These are phyloP conservation scores for Ichneumon xanthorius DNA, from an alignment of 2,888 invertebrate species.

Conservation along the genomic window DNA sequence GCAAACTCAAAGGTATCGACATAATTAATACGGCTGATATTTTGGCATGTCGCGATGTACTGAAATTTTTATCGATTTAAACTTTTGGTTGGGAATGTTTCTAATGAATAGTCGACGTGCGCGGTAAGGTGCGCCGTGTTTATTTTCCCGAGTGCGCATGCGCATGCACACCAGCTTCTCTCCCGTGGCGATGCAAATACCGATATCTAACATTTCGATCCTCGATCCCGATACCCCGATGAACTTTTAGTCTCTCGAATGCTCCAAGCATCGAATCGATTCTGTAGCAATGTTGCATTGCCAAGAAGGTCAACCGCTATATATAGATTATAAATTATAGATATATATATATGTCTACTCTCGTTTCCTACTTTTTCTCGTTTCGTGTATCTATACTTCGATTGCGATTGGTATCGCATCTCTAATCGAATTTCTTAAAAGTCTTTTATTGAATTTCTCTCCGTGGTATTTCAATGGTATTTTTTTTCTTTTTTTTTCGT, in stretches of 20 bases:
- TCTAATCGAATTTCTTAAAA: not conserved
- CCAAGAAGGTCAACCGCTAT: conserved; percentile 21
- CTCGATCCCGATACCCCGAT: conserved; percentile 24
- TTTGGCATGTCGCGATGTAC: no score
- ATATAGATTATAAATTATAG: not conserved
- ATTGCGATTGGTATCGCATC: not conserved
- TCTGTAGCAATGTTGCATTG: conserved; percentile 8
- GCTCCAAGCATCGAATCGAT: conserved; percentile 26
- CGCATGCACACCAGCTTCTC: conserved; percentile 7
- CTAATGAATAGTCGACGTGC: not conserved
- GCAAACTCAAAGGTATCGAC: no score
- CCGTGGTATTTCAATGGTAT: conserved; percentile 21
- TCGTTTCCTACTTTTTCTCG: conserved; percentile 35
- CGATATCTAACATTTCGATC: conserved; percentile 24
- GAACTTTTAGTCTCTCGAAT: conserved; percentile 21
- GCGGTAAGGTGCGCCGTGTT: conserved; percentile 14
- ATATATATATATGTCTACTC: conserved; percentile 18
- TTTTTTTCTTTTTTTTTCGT: not conserved
- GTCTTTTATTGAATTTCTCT: conserved; percentile 15
- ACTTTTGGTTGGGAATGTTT: not conserved
- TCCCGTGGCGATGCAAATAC: conserved; percentile 4
- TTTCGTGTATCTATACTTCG: conserved; percentile 22
- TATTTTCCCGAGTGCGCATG: conserved; percentile 3
- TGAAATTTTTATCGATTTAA: no score
- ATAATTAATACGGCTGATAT: no score